Percentiles rank a stretch among this genome's conserved stretches.
phyloP scores from a whole-genome alignment of 1,140 invertebrate species.

The Zaprionus vittiger region DNA sequence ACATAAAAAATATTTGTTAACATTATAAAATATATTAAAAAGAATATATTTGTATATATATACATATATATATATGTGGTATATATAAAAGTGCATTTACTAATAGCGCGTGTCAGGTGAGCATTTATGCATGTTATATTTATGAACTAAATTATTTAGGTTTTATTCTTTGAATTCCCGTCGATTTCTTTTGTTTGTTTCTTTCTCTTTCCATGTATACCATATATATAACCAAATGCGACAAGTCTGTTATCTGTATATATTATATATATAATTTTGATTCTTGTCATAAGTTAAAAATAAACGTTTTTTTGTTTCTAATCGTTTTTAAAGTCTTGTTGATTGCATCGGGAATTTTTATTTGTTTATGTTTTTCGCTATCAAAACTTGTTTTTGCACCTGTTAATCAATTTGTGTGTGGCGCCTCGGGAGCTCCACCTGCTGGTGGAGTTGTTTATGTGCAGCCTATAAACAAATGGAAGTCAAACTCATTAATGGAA shows the following conservation, averaged over 20 bases:
- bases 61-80: conserved; percentile 38
- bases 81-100: conserved; percentile 32
- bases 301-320: conserved; percentile 53
- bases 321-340: conserved; percentile 31
- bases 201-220: conserved; percentile 18
- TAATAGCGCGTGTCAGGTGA: conserved; percentile 18
- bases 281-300: conserved; percentile 63
- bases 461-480: conserved; percentile 4
- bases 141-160: conserved; percentile 30
- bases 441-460: conserved; percentile 6
- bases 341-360: conserved; percentile 10
- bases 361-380: conserved; percentile 14
- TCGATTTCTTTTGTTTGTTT: conserved; percentile 25
- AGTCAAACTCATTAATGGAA: conserved; percentile 22
- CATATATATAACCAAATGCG: conserved; percentile 28
- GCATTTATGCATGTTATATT: conserved; percentile 16
- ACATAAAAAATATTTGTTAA: conserved; percentile 41
- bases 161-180: conserved; percentile 7
- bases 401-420: conserved; percentile 13
- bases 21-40: conserved; percentile 35
- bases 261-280: conserved; percentile 45
- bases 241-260: conserved; percentile 55
- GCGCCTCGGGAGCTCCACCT: conserved; percentile 12
- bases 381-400: conserved; percentile 16
- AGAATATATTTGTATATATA: conserved; percentile 32